These are phyloP conservation scores for Gonocerus acuteangulatus DNA, from an alignment of 2,888 invertebrate genomes.

Conservation along the genomic window DNA sequence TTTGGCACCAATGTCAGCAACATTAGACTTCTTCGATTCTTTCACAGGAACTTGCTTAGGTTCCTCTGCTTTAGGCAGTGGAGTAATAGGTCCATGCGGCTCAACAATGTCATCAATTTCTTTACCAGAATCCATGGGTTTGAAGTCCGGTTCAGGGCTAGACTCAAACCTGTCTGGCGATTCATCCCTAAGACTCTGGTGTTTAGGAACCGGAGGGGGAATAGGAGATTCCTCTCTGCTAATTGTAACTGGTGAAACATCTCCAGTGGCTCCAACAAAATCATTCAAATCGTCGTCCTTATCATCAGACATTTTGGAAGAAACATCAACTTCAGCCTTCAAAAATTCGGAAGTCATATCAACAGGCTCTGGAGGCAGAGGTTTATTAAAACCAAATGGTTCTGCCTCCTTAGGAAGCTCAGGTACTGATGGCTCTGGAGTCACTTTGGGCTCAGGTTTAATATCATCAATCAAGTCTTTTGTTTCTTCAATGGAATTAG, in stretches of 20 bases:
- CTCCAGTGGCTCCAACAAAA: conserved; percentile 13
- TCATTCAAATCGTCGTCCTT: conserved; percentile 10
- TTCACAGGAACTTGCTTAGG: not conserved
- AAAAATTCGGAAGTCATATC: conserved; percentile 35
- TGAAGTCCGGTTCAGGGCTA: conserved; percentile 17
- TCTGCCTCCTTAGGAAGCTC: conserved; percentile 37
- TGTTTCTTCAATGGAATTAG: conserved; percentile 20
- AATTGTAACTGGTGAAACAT: conserved; percentile 2
- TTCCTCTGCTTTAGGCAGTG: not conserved
- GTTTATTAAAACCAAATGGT: conserved; percentile 38
- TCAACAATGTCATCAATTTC: conserved; percentile 7
- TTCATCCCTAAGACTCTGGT: conserved; percentile 24
- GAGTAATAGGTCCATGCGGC: not conserved
- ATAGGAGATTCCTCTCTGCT: conserved; percentile 18
- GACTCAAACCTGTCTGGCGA: conserved; percentile 22
- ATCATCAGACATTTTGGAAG: not conserved
- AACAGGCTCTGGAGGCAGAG: conserved; percentile 42
- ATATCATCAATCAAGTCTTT: conserved; percentile 27
- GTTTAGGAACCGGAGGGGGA: conserved; percentile 12
- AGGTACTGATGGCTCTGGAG: conserved; percentile 31
- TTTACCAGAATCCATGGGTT: conserved; percentile 5
- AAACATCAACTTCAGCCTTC: conserved; percentile 22
- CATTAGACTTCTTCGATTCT: conserved; percentile 6
- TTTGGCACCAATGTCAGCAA: conserved; percentile 30
- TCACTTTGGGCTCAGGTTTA: conserved; percentile 21